Evolutionary conservation across 1,140 invertebrate species (phyloP), one percentile per base, ranked within the genome.

Genomic region (Andricus grossulariae): DNA sequence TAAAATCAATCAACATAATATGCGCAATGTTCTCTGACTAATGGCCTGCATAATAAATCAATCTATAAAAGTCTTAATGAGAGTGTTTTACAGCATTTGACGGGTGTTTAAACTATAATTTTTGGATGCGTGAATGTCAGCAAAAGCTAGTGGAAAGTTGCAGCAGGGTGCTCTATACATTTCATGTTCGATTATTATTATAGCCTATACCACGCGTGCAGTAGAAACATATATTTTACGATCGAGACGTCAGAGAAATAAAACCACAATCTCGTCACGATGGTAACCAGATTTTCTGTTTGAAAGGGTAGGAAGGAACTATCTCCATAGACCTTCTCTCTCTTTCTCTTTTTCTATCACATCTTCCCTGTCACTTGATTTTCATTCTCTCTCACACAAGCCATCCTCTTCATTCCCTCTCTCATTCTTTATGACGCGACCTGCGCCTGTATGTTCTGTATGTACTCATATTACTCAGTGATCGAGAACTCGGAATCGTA

Each of bases 241-340:
- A 60, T 25, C 70, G 39, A 71, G 52, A 19, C 50, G 52, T 70
- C 11, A 51, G 21, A 51, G 49, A 71, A 75, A 75, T 75, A 75
- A 75, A 75, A 75, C 60, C 50, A 71, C 12, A 15, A 45, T 75
- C 32, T 18, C 73, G 50, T 39, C 66, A 32, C 57, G 32, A 66
- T 50, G 71, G 76, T 81, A 78, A 81, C 80, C 73, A 77, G 80
- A 78, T 81, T 81, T 80, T 80, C 76, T 75, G 75, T 73, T 75
- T 78, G 79, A 77, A 78, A 80, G 76, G 76, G 75, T 75, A 75
- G 73, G 75, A 75, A 77, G 71, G 73, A 80, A 16, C 18, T 73
- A 54, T 73, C 73, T 51, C 12, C 66, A 39, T 66, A 12, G 12
- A 50, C 13, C 15, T 32, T 10, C 7, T 57, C 3, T 15, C 55